Evolutionary conservation across 2,113 vertebrate species (phyloP).

Genomic region (Brachyhypopomus occidentalis): DNA sequence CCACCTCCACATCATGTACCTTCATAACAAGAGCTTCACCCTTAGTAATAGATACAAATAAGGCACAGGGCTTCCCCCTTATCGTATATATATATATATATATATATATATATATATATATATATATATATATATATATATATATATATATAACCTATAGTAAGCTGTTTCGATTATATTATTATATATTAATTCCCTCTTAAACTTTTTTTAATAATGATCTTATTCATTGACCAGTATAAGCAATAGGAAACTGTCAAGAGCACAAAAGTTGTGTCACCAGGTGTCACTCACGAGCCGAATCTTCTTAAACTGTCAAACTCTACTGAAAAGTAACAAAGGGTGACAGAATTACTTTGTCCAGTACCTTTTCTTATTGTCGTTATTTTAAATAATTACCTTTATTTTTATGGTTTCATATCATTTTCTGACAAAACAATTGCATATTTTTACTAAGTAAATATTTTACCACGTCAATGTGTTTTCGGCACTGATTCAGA

Average conservation of each 20-base stretch:
- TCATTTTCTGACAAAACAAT: too few species aligned
- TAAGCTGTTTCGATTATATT: background rate
- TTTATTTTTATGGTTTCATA: too few species aligned
- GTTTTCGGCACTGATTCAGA: too few species aligned
- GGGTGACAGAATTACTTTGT: background rate
- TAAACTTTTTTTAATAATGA: background rate
- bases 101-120: too few species aligned
- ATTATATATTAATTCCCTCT: background rate
- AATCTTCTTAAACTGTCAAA: background rate
- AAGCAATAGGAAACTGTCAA: background rate
- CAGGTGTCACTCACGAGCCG: conserved; percentile 29
- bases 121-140: too few species aligned
- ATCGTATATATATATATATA: too few species aligned
- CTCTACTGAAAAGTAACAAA: background rate
- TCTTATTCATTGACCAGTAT: background rate
- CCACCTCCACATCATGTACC: background rate
- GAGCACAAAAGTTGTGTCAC: conserved; percentile 2
- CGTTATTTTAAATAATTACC: too few species aligned
- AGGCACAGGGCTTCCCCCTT: background rate
- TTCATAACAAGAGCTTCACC: too few species aligned
- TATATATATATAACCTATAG: background rate
- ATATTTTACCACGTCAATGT: too few species aligned
- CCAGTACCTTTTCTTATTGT: too few species aligned
- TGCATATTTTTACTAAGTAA: too few species aligned
- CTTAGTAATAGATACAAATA: too few species aligned